Conservation (phyloP, 23 tunicate genomes). For the Trididemnum miniatum region DNA sequence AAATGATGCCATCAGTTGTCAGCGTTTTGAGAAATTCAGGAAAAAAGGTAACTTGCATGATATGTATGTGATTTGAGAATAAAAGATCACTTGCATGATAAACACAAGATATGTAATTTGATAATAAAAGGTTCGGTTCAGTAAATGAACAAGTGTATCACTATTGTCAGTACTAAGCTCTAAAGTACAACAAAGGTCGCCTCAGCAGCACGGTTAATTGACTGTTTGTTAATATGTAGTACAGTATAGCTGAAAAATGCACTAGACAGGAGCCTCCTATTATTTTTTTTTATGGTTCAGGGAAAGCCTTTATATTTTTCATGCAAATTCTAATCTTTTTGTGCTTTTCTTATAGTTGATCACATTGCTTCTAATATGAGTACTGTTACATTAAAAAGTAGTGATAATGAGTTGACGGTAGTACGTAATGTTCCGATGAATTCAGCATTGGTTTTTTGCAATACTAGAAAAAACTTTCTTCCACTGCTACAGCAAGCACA, state of each 20-base stretch:
- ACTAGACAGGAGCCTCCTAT: neutral
- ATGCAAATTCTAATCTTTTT: neutral
- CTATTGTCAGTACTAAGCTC: too few species aligned
- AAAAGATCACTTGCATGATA: neutral
- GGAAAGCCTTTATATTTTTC: neutral
- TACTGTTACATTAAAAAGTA: neutral
- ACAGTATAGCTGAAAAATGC: neutral
- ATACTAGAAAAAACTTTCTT: too few species aligned
- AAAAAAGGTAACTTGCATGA: neutral
- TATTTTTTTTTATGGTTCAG: neutral
- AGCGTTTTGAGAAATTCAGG: neutral
- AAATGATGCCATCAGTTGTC: neutral
- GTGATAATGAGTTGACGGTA: neutral
- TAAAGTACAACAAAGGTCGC: too few species aligned
- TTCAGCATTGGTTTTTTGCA: too few species aligned
- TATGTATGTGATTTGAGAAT: neutral
- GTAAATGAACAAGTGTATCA: too few species aligned
- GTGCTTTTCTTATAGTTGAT: neutral
- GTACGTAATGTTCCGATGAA: neutral
- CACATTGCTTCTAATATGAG: neutral
- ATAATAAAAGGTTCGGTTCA: neutral
- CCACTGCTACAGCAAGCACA: too few species aligned
- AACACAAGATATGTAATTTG: neutral
- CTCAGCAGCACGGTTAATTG: too few species aligned
- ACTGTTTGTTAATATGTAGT: too few species aligned